phyloP scores from a whole-genome alignment of 2,113 vertebrate species.

The Australoheros scitulus region DNA sequence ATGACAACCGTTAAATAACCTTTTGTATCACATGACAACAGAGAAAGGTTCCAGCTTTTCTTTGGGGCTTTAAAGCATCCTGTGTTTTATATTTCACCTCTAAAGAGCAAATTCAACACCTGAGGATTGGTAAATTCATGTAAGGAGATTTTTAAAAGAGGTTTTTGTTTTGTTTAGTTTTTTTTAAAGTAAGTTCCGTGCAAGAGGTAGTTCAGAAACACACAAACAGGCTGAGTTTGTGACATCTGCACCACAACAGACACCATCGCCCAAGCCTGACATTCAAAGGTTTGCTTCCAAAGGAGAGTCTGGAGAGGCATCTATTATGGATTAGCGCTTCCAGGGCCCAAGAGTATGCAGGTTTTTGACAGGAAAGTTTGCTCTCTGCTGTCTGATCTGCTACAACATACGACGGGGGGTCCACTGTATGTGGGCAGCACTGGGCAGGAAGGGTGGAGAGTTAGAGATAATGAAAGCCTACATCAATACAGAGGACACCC shows the following conservation, averaged over 20 bases:
- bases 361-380: background rate
- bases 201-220: background rate
- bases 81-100: background rate
- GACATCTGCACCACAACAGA: constrained; percentile 2
- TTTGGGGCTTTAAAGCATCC: background rate
- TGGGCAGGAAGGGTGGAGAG: constrained; percentile 67
- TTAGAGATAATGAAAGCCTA: constrained; percentile 58
- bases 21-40: constrained; percentile 1
- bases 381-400: constrained; percentile 24
- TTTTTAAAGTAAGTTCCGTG: background rate
- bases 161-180: background rate
- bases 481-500: constrained; percentile 36
- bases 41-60: background rate
- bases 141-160: background rate
- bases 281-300: constrained; percentile 2
- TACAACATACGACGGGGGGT: constrained; percentile 4
- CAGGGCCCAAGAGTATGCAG: background rate
- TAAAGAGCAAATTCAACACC: background rate
- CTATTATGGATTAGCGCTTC: constrained; percentile 19
- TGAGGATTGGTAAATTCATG: background rate
- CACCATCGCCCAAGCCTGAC: constrained; percentile 21
- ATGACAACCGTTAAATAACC: constrained; percentile 15
- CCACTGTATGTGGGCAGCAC: constrained; percentile 32
- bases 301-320: constrained; percentile 21
- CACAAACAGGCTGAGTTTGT: background rate